A percentile compares a stretch with the other conserved stretches of the same genome.
Evolutionary conservation across 2,797 vertebrate genomes (phyloP).

Genomic region (Cyclura pinguis): DNA sequence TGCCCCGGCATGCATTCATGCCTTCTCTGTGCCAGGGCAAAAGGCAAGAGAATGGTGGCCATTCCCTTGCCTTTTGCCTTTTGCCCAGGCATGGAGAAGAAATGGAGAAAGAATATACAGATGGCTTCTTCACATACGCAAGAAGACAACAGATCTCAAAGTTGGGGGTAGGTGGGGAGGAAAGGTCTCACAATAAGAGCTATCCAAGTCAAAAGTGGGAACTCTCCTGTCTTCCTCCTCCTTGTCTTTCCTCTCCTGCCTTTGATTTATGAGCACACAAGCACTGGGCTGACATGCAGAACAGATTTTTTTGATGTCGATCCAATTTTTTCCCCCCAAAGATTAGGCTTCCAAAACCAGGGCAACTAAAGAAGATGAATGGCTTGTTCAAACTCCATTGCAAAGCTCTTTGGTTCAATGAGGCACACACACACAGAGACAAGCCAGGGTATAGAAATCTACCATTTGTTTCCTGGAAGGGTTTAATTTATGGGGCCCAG

Average conservation of each 20-base stretch:
- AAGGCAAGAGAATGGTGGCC: too few relatives aligned
- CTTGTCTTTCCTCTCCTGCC: background rate
- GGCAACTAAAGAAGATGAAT: conserved; percentile 40
- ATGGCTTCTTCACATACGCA: background rate
- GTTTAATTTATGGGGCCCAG: conserved; percentile 79
- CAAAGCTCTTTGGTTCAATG: conserved; percentile 56
- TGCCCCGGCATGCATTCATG: too few relatives aligned
- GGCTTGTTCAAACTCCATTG: conserved; percentile 19
- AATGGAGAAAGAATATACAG: background rate
- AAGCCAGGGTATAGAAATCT: conserved; percentile 57
- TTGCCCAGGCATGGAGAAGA: too few relatives aligned
- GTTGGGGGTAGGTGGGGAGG: too few relatives aligned
- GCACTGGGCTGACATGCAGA: accelerated
- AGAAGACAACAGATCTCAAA: background rate
- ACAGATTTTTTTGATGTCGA: conserved; percentile 17
- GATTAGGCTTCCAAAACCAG: conserved; percentile 45
- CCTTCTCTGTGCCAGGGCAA: too few relatives aligned
- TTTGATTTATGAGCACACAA: accelerated
- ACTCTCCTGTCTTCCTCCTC: accelerated
- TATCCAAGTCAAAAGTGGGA: background rate
- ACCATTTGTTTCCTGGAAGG: conserved; percentile 66
- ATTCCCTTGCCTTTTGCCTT: too few relatives aligned
- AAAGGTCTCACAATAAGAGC: background rate
- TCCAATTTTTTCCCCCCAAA: background rate
- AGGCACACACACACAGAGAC: conserved; percentile 28